A percentile compares a stretch with the other conserved stretches of the same genome.
Evolutionary conservation across 2,888 invertebrate species (phyloP).

Genomic region (Drepana falcataria): DNA sequence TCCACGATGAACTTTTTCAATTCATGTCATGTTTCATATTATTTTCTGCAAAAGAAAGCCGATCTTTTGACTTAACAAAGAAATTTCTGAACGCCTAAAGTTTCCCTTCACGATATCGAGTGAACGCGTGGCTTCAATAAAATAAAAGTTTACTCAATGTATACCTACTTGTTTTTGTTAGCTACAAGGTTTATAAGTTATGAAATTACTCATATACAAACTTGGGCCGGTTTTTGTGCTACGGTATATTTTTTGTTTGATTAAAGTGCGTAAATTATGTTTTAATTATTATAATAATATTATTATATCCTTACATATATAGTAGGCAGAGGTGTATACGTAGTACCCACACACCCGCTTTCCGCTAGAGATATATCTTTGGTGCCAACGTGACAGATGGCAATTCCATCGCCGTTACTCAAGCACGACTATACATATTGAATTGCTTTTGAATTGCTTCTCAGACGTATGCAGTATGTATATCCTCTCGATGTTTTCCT

Average conservation of each 20-base stretch:
- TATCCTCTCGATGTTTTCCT: too few species aligned
- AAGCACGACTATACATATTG: too few species aligned
- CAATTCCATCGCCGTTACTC: too few species aligned
- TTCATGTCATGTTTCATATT: constrained; percentile 59
- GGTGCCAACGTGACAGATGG: too few species aligned
- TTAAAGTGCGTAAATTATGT: too few species aligned
- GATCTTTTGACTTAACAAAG: constrained; percentile 51
- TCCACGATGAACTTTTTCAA: constrained; percentile 54
- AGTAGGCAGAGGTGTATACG: too few species aligned
- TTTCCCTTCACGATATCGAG: constrained; percentile 37
- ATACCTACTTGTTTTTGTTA: constrained; percentile 1
- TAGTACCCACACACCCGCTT: too few species aligned
- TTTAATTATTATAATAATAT: neutral
- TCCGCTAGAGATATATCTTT: too few species aligned
- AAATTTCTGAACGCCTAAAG: constrained; percentile 44
- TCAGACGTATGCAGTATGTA: too few species aligned
- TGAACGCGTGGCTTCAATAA: constrained; percentile 36
- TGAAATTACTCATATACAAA: constrained; percentile 20
- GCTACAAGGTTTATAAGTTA: constrained; percentile 4
- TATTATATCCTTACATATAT: neutral
- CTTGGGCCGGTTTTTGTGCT: constrained; percentile 9
- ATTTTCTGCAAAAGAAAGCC: constrained; percentile 51
- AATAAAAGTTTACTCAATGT: constrained; percentile 39
- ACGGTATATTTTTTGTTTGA: neutral
- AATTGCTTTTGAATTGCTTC: too few species aligned